Conservation (phyloP, 1,140 invertebrate species). For the Teleopsis dalmanni region DNA sequence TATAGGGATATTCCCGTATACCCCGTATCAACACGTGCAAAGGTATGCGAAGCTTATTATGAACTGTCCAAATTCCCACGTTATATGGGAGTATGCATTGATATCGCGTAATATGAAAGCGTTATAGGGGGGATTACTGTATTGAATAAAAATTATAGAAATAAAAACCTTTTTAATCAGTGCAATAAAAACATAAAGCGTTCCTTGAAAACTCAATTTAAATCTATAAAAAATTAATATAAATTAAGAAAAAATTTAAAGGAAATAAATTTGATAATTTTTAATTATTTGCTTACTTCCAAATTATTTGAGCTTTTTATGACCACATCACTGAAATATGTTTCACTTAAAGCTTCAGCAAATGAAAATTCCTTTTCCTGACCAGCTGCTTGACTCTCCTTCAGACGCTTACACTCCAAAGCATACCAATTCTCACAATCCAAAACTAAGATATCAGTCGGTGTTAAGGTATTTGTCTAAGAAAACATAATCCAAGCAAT, state of each 20-base stretch:
- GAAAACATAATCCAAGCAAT: conserved; percentile 2
- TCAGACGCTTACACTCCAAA: conserved; percentile 54
- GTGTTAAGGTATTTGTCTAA: conserved; percentile 46
- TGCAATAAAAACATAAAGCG: not conserved
- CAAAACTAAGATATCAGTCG: conserved; percentile 51
- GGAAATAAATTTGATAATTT: not conserved
- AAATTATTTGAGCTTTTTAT: conserved; percentile 42
- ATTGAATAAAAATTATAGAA: not conserved
- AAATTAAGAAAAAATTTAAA: not conserved
- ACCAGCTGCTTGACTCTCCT: conserved; percentile 41
- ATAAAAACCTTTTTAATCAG: not conserved
- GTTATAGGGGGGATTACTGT: not conserved
- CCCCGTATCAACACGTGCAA: too few relatives aligned
- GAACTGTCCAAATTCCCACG: too few relatives aligned
- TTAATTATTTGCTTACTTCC: conserved; percentile 14
- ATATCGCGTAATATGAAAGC: not conserved
- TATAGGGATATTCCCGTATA: too few relatives aligned
- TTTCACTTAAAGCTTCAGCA: conserved; percentile 55
- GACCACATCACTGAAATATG: conserved; percentile 56
- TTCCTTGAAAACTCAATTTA: not conserved
- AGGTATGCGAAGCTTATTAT: too few relatives aligned
- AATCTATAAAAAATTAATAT: not conserved
- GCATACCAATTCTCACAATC: conserved; percentile 58
- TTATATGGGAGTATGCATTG: too few relatives aligned
- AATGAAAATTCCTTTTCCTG: conserved; percentile 49